phyloP scores from a whole-genome alignment of 2,113 vertebrate genomes.

The Pseudorasbora parva region DNA sequence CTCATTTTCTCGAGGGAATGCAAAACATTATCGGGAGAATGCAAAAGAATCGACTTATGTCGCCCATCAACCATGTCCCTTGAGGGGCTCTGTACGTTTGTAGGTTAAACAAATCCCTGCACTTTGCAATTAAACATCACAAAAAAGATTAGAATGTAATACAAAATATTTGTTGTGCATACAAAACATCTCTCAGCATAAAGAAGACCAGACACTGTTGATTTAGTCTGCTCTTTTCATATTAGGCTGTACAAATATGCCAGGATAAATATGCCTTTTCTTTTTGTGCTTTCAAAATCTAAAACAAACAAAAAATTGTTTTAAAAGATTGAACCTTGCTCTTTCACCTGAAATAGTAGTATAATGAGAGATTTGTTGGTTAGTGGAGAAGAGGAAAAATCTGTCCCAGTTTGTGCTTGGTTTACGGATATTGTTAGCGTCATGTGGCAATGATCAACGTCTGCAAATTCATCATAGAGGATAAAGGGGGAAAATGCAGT shows the following conservation, averaged over 20 bases:
- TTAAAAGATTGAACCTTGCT: not conserved
- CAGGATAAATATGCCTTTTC: not conserved
- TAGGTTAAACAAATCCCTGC: not conserved
- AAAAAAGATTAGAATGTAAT: not conserved
- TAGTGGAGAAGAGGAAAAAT: not conserved
- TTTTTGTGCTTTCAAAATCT: not conserved
- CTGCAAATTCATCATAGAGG: conserved; percentile 22
- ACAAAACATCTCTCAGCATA: not conserved
- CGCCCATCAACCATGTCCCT: too few species aligned
- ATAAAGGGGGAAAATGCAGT: not conserved
- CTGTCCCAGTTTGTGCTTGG: not conserved
- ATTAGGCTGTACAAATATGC: not conserved
- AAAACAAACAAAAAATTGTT: too few species aligned
- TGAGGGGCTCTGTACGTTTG: too few species aligned
- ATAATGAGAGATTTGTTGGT: not conserved
- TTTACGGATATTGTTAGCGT: not conserved
- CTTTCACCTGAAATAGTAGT: not conserved
- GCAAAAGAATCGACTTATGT: too few species aligned
- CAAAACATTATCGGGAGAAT: too few species aligned
- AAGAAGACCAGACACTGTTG: not conserved
- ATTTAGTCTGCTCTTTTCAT: not conserved
- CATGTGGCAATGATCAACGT: conserved; percentile 34
- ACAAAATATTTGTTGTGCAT: not conserved
- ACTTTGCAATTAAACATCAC: not conserved
- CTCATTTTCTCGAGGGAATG: too few species aligned